Conservation (phyloP, 2,888 invertebrate genomes). For the Drosophila histrio region DNA sequence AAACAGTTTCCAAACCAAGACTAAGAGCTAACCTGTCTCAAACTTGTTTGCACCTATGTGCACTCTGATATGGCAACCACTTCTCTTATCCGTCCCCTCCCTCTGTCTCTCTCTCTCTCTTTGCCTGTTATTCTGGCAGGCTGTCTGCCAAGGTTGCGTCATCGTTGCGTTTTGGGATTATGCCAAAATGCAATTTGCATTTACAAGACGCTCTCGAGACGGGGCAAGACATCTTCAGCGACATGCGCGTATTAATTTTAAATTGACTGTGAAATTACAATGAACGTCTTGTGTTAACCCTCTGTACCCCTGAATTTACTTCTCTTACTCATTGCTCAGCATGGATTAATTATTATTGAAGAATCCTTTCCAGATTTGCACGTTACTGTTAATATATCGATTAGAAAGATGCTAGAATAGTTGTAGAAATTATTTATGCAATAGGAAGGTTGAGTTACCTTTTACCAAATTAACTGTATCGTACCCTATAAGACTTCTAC, state of each 20-base stretch:
- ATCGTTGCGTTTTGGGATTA: constrained; percentile 71
- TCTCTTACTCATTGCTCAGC: not conserved
- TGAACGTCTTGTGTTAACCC: constrained; percentile 38
- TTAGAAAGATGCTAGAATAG: no score
- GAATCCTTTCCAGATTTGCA: no score
- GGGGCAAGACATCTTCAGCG: constrained; percentile 27
- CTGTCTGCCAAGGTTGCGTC: constrained; percentile 26
- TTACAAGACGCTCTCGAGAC: constrained; percentile 60
- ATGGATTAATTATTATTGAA: constrained; percentile 16
- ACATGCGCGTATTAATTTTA: constrained; percentile 75
- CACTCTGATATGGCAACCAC: constrained; percentile 17
- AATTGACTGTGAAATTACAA: constrained; percentile 79
- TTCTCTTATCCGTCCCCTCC: not conserved
- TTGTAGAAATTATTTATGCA: no score
- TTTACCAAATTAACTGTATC: no score
- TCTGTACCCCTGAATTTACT: not conserved
- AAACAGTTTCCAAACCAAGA: constrained; percentile 21
- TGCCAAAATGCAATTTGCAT: constrained; percentile 79
- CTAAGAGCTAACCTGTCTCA: constrained; percentile 38
- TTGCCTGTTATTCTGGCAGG: constrained; percentile 40
- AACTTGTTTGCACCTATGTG: constrained; percentile 68
- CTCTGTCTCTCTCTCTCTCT: constrained; percentile 6
- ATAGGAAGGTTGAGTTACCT: no score
- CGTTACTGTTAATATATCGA: no score
- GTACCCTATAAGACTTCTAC: no score